These are phyloP conservation scores for Drosophila testacea DNA, from an alignment of 2,888 invertebrate genomes.

Conservation along the genomic window DNA sequence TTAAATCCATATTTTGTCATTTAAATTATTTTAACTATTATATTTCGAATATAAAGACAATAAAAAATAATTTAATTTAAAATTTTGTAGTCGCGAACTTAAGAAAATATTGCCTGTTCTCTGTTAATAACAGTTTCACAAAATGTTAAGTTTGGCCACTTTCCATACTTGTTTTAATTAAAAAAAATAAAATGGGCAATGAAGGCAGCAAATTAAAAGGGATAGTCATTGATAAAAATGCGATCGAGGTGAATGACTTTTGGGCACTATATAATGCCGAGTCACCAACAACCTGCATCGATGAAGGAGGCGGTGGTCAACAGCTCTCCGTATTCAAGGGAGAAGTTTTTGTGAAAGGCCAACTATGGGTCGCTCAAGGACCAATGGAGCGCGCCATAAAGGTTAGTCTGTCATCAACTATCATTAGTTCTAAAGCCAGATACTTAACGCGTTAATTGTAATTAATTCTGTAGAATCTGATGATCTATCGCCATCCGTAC, in stretches of 20 bases:
- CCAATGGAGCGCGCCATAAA: slow-evolving; percentile 92
- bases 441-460: not conserved
- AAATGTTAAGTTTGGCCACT: slow-evolving; percentile 29
- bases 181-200: slow-evolving; percentile 89
- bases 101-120: not conserved
- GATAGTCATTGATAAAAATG: slow-evolving; percentile 89
- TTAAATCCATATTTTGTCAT: not conserved
- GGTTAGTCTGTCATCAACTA: slow-evolving; percentile 85
- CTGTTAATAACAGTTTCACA: slow-evolving; percentile 29
- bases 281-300: slow-evolving; percentile 82
- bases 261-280: slow-evolving; percentile 89
- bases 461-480: slow-evolving; percentile 88
- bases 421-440: not conserved
- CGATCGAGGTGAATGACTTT: slow-evolving; percentile 91
- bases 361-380: slow-evolving; percentile 88
- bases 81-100: not conserved
- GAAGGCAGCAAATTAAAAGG: slow-evolving; percentile 90
- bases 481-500: slow-evolving; percentile 94
- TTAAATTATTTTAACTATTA: not conserved
- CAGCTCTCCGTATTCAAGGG: slow-evolving; percentile 91
- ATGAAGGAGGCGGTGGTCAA: slow-evolving; percentile 86
- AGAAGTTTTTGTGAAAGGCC: slow-evolving; percentile 88
- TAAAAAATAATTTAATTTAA: not conserved
- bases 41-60: not conserved
- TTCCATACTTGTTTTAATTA: slow-evolving; percentile 23